A percentile compares a stretch with the other conserved stretches of the same genome.
These are phyloP conservation scores for Pimephales promelas DNA, from an alignment of 2,113 vertebrate genomes.

Conservation along the genomic window DNA sequence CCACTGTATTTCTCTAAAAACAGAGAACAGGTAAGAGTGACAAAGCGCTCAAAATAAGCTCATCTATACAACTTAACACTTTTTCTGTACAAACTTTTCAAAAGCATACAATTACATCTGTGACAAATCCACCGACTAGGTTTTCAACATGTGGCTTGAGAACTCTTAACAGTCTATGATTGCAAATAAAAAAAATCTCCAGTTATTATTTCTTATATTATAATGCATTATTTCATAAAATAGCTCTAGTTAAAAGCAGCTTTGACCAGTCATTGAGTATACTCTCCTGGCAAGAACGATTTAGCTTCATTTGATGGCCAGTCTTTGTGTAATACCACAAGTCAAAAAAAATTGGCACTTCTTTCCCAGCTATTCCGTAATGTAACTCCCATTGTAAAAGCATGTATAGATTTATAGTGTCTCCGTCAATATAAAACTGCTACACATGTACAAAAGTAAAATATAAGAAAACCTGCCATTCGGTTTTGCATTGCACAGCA, in stretches of 20 bases:
- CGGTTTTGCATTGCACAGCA: constrained; percentile 21
- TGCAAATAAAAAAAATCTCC: constrained; percentile 33
- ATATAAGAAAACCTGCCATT: constrained; percentile 8
- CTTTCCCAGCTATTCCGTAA: background rate
- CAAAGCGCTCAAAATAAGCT: constrained; percentile 22
- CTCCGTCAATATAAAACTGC: constrained; percentile 18
- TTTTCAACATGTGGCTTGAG: background rate
- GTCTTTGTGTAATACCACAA: background rate
- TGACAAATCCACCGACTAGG: background rate
- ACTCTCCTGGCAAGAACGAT: constrained; percentile 5
- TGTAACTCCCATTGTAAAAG: constrained; percentile 31
- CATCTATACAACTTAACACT: constrained; percentile 10
- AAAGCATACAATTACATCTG: constrained; percentile 9
- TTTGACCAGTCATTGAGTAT: background rate
- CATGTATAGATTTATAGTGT: background rate
- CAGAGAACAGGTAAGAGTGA: constrained; percentile 36
- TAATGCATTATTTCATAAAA: constrained; percentile 23
- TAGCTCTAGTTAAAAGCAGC: constrained; percentile 29
- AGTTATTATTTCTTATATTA: constrained; percentile 30
- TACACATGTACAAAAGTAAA: constrained; percentile 26
- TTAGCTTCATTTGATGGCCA: background rate
- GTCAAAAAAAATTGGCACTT: constrained; percentile 8
- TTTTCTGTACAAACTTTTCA: constrained; percentile 22
- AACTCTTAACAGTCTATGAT: background rate
- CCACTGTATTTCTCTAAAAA: constrained; percentile 30